Percentiles rank a stretch among this genome's conserved stretches.
These are phyloP conservation scores for Dreissena rostriformis DNA, from an alignment of 1,140 invertebrate species.

Conservation along the genomic window DNA sequence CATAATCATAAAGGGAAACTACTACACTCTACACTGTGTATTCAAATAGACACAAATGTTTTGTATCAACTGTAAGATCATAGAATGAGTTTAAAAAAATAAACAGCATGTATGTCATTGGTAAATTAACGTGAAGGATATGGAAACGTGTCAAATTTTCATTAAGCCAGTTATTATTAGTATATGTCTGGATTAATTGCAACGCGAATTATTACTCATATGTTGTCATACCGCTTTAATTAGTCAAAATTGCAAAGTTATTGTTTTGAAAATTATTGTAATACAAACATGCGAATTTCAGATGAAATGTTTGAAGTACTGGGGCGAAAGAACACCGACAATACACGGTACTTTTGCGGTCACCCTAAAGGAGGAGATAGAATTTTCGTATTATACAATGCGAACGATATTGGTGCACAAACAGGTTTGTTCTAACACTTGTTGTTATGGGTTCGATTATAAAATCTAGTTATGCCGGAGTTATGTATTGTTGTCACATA, in stretches of 20 bases:
- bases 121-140: no score
- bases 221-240: neutral
- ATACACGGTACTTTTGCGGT: slow-evolving; percentile 72
- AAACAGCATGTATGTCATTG: no score
- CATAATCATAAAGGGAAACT: no score
- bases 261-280: neutral
- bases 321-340: slow-evolving; percentile 85
- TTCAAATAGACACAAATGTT: no score
- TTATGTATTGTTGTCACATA: no score
- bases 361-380: slow-evolving; percentile 42
- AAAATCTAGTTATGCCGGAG: no score
- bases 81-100: no score
- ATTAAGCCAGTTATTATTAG: no score
- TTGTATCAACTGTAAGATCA: no score
- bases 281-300: slow-evolving; percentile 81
- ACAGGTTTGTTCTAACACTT: neutral
- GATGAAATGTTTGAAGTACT: slow-evolving; percentile 98
- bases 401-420: slow-evolving; percentile 1
- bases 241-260: neutral
- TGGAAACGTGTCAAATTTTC: no score
- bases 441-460: neutral
- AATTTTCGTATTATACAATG: slow-evolving; percentile 24
- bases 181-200: no score
- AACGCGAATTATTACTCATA: neutral
- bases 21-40: no score